A percentile compares a stretch with the other conserved stretches of the same genome.
Conservation (phyloP, 37 sponge, comb jelly and placozoan genomes). For the Beroe ovata region DNA sequence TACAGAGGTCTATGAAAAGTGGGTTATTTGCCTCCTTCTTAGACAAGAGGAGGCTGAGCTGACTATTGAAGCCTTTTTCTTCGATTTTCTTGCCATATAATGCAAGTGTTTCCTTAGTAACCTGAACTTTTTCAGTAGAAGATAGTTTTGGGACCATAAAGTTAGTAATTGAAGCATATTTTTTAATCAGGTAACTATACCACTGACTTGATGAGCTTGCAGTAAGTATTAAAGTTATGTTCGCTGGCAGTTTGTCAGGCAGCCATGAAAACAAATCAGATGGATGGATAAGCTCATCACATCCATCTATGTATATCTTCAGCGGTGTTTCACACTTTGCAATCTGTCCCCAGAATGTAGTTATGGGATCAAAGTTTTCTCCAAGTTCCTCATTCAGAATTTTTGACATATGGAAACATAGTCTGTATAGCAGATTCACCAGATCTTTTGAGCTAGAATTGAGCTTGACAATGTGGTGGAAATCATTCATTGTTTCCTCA, state of each 20-base stretch:
- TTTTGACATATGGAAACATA: constrained; percentile 50
- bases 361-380: constrained; percentile 22
- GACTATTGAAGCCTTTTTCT: constrained; percentile 95
- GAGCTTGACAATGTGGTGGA: constrained; percentile 24
- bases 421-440: not conserved
- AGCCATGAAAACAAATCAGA: constrained; percentile 46
- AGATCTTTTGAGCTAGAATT: constrained; percentile 32
- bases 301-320: constrained; percentile 39
- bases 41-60: constrained; percentile 80
- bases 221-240: constrained; percentile 58
- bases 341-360: constrained; percentile 38
- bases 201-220: constrained; percentile 73
- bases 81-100: constrained; percentile 89
- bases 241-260: constrained; percentile 43
- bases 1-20: constrained; percentile 81
- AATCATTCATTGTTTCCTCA: constrained; percentile 27
- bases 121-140: constrained; percentile 81
- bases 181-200: constrained; percentile 74
- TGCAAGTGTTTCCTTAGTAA: constrained; percentile 78
- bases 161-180: constrained; percentile 55
- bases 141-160: constrained; percentile 69
- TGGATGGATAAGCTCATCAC: constrained; percentile 42
- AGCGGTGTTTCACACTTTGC: constrained; percentile 52
- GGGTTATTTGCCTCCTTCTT: constrained; percentile 94
- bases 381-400: constrained; percentile 58